Evolutionary conservation across 2,797 vertebrate genomes (phyloP).

Genomic region (Silurus lanzhouensis): DNA sequence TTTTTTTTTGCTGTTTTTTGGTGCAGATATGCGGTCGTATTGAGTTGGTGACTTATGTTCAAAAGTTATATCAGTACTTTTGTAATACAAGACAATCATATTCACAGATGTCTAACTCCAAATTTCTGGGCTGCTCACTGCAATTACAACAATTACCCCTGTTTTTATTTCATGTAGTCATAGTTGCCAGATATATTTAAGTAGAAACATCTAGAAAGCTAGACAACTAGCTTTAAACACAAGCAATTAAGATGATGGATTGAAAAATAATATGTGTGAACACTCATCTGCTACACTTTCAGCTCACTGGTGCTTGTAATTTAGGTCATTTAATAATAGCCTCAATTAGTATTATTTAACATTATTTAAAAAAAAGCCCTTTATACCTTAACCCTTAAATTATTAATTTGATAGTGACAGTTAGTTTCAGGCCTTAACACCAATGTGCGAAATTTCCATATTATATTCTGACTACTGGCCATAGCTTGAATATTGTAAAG

Average conservation of each 20-base stretch:
- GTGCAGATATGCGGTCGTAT: too few relatives aligned
- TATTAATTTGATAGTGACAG: background rate
- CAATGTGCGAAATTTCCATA: background rate
- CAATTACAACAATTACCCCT: background rate
- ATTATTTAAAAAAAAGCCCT: too few relatives aligned
- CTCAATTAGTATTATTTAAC: background rate
- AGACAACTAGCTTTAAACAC: background rate
- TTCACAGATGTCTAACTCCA: background rate
- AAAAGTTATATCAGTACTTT: too few relatives aligned
- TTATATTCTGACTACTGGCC: background rate
- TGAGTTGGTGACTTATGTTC: too few relatives aligned
- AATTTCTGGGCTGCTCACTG: background rate
- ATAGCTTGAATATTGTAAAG: background rate
- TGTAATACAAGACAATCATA: background rate
- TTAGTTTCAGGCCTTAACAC: background rate
- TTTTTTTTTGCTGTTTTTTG: too few relatives aligned
- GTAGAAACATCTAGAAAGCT: background rate
- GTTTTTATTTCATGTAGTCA: background rate
- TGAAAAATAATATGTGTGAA: background rate
- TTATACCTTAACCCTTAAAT: background rate
- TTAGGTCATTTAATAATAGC: background rate
- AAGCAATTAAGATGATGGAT: background rate
- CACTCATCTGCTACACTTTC: background rate
- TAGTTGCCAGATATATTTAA: background rate
- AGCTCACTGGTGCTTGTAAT: background rate